Evolutionary conservation across 1,140 invertebrate genomes (phyloP), one percentile per base, ranked within the genome.

Genomic region (Cylas formicarius): DNA sequence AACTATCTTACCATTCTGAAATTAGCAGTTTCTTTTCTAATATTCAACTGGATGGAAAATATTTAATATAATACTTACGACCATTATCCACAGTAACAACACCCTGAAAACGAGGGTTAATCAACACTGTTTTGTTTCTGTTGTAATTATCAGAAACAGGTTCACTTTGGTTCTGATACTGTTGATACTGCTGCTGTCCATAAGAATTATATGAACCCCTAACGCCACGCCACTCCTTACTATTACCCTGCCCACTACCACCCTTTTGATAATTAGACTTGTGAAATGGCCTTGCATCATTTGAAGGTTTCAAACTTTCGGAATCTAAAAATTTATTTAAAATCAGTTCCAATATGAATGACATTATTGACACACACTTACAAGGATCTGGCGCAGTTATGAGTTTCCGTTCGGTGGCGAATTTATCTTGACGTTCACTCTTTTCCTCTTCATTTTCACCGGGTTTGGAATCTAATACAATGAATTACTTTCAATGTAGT

Each of bases 81-180:
- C 33, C 50, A 29, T 45, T 40, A 44, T 50, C 50, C 9, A 50
- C 43, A 40, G 43, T 38, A 18, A 53, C 38, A n/a, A 43, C 34
- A 2, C 52, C 52, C 20, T 47, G 41, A 20, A 50, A 53, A 36
- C 48, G 38, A 14, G 52, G 52, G 27, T 53, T 53, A 2, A 53
- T 50, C 14, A 53, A 35, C 19, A 53, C 52, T 8, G 47, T 53
- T 14, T 50, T 46, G 18, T 46, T 50, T 44, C 46, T 35, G n/a
- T 36, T 38, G 10, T 27, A 38, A 8, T 20, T 29, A n/a, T n/a
- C 17, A 16, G 24, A 19, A 19, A 32, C 40, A 7, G 13, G 21
- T 18, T 38, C 28, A 23, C 13, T 31, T 2, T 17, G 14, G 7
- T 21, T 31, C 24, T 11, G 34, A 13, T 23, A 10, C 4, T 28